A percentile compares a stretch with the other conserved stretches of the same genome.
phyloP scores from a whole-genome alignment of 2,888 invertebrate genomes.

The Sarcophaga caerulescens region DNA sequence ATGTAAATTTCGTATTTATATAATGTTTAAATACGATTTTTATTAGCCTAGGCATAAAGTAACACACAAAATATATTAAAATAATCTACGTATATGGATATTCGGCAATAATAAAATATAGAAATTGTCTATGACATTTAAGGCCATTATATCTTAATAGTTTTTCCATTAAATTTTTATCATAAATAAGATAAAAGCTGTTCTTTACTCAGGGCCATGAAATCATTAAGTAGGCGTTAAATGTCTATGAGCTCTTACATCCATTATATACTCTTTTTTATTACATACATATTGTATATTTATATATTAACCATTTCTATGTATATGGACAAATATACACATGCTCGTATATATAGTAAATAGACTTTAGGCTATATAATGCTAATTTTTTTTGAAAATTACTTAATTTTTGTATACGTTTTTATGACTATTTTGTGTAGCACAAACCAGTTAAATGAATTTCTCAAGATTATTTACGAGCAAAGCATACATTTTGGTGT shows the following conservation, averaged over 20 bases:
- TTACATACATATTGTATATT: background rate
- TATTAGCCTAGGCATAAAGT: too few relatives aligned
- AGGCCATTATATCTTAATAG: constrained; percentile 1
- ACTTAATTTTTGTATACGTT: background rate
- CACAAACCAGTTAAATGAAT: constrained; percentile 17
- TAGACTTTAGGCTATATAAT: background rate
- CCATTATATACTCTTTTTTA: background rate
- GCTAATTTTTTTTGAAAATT: constrained; percentile 34
- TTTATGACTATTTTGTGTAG: constrained; percentile 17
- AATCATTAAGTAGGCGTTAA: constrained; percentile 49
- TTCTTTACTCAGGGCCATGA: constrained; percentile 24
- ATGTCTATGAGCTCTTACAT: background rate
- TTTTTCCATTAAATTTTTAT: constrained; percentile 5
- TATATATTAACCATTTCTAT: background rate
- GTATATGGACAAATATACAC: background rate
- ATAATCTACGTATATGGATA: too few relatives aligned
- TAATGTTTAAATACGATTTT: too few relatives aligned
- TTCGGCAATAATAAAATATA: too few relatives aligned
- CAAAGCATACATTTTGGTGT: constrained; percentile 1
- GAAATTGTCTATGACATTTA: too few relatives aligned
- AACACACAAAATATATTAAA: too few relatives aligned
- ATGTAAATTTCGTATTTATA: too few relatives aligned
- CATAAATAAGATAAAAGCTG: constrained; percentile 8
- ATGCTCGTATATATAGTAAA: too few relatives aligned
- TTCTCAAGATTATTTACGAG: constrained; percentile 3